These are phyloP conservation scores for Eulemur albifrons DNA, from an alignment of 2,797 vertebrate species.

Conservation along the genomic window DNA sequence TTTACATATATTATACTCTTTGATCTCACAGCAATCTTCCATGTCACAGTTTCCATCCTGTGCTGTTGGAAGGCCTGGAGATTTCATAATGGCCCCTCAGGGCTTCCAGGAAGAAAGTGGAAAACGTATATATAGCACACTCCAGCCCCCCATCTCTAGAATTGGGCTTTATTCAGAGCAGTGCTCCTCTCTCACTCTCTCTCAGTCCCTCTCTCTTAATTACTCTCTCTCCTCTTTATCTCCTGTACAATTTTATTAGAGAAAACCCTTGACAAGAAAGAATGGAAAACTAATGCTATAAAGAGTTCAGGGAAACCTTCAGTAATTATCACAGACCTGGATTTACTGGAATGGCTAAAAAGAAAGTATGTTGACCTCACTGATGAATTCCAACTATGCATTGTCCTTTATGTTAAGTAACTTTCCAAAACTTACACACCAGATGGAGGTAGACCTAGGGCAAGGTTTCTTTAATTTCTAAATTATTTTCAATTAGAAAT, in stretches of 20 bases:
- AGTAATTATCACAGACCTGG: not conserved
- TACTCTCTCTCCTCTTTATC: not conserved
- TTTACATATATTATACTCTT: not conserved
- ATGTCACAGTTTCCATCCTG: not conserved
- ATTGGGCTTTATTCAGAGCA: not conserved
- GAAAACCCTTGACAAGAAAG: not conserved
- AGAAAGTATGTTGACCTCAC: not conserved
- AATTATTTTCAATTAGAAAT: not conserved
- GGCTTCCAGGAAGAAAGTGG: not conserved
- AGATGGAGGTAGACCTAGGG: not conserved
- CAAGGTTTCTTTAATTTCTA: not conserved
- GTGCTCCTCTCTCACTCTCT: no score
- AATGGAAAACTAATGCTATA: not conserved
- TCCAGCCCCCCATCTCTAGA: not conserved
- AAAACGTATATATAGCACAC: accelerated
- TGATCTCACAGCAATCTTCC: not conserved
- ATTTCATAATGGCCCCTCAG: not conserved
- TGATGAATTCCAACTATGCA: not conserved
- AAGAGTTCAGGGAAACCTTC: not conserved
- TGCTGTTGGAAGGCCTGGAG: not conserved
- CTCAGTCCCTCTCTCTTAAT: no score
- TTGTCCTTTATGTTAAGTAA: not conserved
- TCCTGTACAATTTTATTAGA: not conserved
- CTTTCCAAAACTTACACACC: not conserved
- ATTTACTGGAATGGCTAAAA: not conserved